A percentile compares a stretch with the other conserved stretches of the same genome.
phyloP scores from a whole-genome alignment of 2,888 invertebrate species.

The Napeogenes sylphis region DNA sequence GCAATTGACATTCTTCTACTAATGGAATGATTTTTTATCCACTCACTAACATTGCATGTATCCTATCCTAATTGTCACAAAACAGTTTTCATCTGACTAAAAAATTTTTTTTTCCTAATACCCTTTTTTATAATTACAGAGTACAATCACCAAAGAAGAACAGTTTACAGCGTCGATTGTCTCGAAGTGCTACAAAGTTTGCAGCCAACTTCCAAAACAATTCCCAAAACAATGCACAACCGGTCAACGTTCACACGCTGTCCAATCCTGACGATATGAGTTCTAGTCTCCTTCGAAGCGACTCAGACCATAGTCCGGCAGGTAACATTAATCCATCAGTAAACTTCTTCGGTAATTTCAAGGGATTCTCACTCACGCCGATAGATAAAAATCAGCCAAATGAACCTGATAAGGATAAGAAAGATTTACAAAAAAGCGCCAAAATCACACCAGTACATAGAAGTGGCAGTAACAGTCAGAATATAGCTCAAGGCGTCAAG shows the following conservation, averaged over 20 bases:
- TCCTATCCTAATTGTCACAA: too few relatives aligned
- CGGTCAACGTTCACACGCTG: slow-evolving; percentile 71
- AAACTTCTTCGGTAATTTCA: slow-evolving; percentile 91
- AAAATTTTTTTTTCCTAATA: too few relatives aligned
- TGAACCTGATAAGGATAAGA: slow-evolving; percentile 21
- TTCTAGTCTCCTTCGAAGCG: slow-evolving; percentile 80
- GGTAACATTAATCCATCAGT: slow-evolving; percentile 69
- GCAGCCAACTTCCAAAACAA: slow-evolving; percentile 67
- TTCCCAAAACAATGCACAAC: slow-evolving; percentile 54
- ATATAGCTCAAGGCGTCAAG: slow-evolving; percentile 57
- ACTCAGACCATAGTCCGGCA: slow-evolving; percentile 68
- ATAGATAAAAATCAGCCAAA: slow-evolving; percentile 49
- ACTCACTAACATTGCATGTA: too few relatives aligned
- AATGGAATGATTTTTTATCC: not conserved
- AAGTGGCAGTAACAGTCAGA: slow-evolving; percentile 63
- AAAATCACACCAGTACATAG: slow-evolving; percentile 74
- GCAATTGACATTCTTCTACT: not conserved
- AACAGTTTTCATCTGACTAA: too few relatives aligned
- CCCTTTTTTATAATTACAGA: slow-evolving; percentile 40
- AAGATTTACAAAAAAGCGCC: slow-evolving; percentile 63
- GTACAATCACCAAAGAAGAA: slow-evolving; percentile 68
- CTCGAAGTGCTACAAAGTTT: slow-evolving; percentile 69
- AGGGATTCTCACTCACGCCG: slow-evolving; percentile 88
- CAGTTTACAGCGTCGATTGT: slow-evolving; percentile 65
- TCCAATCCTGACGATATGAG: slow-evolving; percentile 84